Base-by-base conservation (phyloP, 1,140 invertebrate species). In the Maniola jurtina region DNA sequence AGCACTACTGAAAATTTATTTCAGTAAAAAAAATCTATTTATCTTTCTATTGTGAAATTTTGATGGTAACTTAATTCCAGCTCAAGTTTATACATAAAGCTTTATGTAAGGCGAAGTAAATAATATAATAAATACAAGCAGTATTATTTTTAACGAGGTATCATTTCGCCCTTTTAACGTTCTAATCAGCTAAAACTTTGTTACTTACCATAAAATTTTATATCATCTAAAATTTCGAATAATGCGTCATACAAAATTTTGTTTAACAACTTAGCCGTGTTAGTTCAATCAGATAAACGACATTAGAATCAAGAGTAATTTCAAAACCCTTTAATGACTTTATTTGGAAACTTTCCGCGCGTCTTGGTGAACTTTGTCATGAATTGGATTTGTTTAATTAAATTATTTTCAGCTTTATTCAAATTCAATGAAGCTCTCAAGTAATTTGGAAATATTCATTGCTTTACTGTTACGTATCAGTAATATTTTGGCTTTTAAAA, bases 251-350 rank as follows among this genome's bases (percentile, higher is more conserved):
- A 33, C 15, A 5, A 11, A 45, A 42, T 45, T 61, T 42, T 36
- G 42, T 35, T 50, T 34, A 50, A 35, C 42, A 40, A 58, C 16
- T 66, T 54, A 13, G 16, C 33, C 25, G 40, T 36, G 55, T 38
- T 58, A 64, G 35, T 55, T 60, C 14, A 60, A 61, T 55, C 58
- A 60, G 10, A 66, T 47, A 60, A 55, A 47, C 34, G 36, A 55
- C 34, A 66, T 61, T 61, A 57, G 48, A 66, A 61, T 40, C 47
- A 15, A 40, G 48, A 50, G 15, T 42, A 59, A 52, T 60, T 59
- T 60, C 52, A 4, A 55, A 55, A 55, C 52, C 52, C 33, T 55
- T 25, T 55, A 55, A 55, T 55, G 52, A 55, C 52, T 55, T 34
- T 34, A 55, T 55, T 55, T 55, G 33, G 33, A 25, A 34, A 55